Evolutionary conservation across 2,797 vertebrate species (phyloP).

Genomic region (Lophotriccus pileatus): DNA sequence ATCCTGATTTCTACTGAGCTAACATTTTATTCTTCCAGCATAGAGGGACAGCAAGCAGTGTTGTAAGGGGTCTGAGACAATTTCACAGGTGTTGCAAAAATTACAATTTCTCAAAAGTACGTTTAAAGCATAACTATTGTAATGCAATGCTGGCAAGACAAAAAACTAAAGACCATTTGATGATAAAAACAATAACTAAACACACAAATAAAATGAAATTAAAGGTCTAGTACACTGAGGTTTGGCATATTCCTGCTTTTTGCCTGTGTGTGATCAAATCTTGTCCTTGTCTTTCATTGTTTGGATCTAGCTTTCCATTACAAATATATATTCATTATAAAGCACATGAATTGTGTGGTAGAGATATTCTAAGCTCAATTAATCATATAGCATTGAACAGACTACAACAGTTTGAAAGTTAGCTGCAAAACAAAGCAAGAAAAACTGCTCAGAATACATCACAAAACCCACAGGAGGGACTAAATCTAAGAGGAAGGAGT

Average conservation of each 20-base stretch:
- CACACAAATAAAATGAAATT: not conserved
- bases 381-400: not conserved
- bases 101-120: not conserved
- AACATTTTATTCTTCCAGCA: not conserved
- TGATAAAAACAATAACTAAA: not conserved
- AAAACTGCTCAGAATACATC: not conserved
- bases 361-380: conserved; percentile 6
- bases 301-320: not conserved
- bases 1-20: not conserved
- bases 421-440: not conserved
- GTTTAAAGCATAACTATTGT: not conserved
- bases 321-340: not conserved
- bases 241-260: not conserved
- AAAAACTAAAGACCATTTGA: not conserved
- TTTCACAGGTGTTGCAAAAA: not conserved
- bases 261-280: not conserved
- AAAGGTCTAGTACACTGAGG: not conserved
- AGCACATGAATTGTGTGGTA: not conserved
- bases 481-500: not conserved
- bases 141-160: not conserved
- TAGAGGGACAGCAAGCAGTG: not conserved
- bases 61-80: not conserved
- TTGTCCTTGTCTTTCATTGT: not conserved
- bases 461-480: not conserved
- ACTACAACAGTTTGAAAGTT: not conserved